Evolutionary conservation across 92 coral and sea anemone species (phyloP), one percentile per base, ranked within the genome.

Genomic region (Plumapathes pennacea): DNA sequence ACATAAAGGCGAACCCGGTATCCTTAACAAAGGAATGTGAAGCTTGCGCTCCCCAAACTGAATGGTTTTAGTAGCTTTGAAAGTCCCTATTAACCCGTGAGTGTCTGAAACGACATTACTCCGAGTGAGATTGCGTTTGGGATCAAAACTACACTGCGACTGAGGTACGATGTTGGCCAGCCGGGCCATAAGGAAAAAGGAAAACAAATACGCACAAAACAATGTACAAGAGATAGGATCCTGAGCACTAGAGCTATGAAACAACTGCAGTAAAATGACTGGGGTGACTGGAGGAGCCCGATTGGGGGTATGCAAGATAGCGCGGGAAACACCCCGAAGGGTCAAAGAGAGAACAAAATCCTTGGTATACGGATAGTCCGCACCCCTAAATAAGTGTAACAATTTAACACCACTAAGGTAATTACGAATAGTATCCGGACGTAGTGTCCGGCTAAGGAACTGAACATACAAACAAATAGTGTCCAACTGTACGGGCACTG

Each of bases 321-420:
- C 12, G 14, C 78, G 60, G 14, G 48, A 20, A 10, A 71, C 46
- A 21, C 77, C 77, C 57, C 29, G 25, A 5, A 70, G 62, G 10
- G 77, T 70, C 37, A 70, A 4, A 10, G 34, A 14, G 15, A 70
- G 15, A n/a, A 55, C 67, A 25, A 21, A 50, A 15, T 36, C 25
- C 3, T 58, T 33, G 12, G 42, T 30, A 17, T 46, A 56, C 7
- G 52, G 25, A 45, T 54, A 23, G 20, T 34, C 78, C 46, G 25
- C 52, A n/a, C 61, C 78, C 28, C 26, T 28, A 7, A 70, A 9
- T 14, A 58, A 30, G 43, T 70, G 77, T 27, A 70, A 21, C 46
- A 58, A 39, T 34, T 70, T 57, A 45, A 70, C 77, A 4, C 69
- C 77, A 37, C 77, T 58, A 10, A 56, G 22, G 46, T 69, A 69